Evolutionary conservation across 2,113 vertebrate species (phyloP).

Genomic region (Tylochromis polylepis): DNA sequence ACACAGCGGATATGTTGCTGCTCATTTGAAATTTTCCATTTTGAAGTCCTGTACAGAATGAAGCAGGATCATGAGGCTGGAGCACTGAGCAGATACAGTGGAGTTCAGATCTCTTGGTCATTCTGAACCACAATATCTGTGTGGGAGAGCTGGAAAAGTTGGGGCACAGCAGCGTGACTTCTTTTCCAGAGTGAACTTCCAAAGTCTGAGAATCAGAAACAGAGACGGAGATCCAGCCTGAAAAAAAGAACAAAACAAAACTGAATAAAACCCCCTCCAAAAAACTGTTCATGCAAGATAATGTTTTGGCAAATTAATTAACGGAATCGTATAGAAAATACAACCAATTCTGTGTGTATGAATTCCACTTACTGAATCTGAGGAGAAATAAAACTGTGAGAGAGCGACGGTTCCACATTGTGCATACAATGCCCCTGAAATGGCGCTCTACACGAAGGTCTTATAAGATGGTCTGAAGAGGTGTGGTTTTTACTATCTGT

Average conservation of each 20-base stretch:
- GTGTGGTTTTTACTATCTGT: background rate
- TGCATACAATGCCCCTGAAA: rapidly evolving
- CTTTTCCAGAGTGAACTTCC: background rate
- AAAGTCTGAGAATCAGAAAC: background rate
- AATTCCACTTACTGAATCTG: background rate
- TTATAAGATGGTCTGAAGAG: background rate
- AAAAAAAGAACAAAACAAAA: background rate
- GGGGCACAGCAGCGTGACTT: background rate
- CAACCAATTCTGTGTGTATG: background rate
- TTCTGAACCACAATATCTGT: background rate
- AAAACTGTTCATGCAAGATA: background rate
- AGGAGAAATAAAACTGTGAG: background rate
- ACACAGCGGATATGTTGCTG: background rate
- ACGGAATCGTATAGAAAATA: rapidly evolving
- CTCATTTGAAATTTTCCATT: background rate
- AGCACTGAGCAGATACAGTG: background rate
- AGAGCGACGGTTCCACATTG: background rate
- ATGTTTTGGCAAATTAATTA: background rate
- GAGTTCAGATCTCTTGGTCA: background rate
- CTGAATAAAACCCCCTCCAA: rapidly evolving
- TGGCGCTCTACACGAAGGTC: background rate
- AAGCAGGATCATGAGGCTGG: rapidly evolving
- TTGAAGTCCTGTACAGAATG: rapidly evolving
- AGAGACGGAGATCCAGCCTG: background rate
- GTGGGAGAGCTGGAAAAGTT: background rate